These are phyloP conservation scores for Drosophila ogumai DNA, from an alignment of 1,140 invertebrate genomes.

Conservation along the genomic window DNA sequence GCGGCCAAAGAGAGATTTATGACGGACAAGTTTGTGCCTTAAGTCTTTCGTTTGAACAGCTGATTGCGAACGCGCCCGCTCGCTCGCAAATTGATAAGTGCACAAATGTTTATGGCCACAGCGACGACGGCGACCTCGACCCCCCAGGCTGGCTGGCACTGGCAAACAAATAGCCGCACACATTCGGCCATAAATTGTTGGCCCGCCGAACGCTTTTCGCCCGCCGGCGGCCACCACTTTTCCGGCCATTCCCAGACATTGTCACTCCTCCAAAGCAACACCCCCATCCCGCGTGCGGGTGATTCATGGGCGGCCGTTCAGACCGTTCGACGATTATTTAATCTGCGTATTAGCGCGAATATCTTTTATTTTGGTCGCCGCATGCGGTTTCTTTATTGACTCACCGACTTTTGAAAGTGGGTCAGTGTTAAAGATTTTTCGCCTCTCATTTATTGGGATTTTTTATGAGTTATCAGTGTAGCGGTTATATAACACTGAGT, in stretches of 20 bases:
- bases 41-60: constrained; percentile 77
- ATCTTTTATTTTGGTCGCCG: constrained; percentile 40
- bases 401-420: constrained; percentile 70
- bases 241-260: constrained; percentile 50
- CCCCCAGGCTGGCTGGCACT: constrained; percentile 57
- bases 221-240: constrained; percentile 30
- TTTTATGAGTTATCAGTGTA: constrained; percentile 75
- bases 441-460: constrained; percentile 51
- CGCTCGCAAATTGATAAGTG: constrained; percentile 71
- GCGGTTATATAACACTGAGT: constrained; percentile 70
- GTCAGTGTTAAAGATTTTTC: constrained; percentile 80
- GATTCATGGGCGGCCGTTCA: constrained; percentile 52
- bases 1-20: constrained; percentile 75
- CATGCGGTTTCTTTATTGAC: constrained; percentile 78
- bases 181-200: constrained; percentile 58
- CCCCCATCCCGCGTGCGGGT: constrained; percentile 29
- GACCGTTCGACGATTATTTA: constrained; percentile 64
- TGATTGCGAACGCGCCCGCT: constrained; percentile 59
- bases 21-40: constrained; percentile 77
- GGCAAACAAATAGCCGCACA: constrained; percentile 43
- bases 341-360: constrained; percentile 76
- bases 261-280: constrained; percentile 47
- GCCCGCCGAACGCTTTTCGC: constrained; percentile 61
- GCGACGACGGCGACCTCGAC: constrained; percentile 71
- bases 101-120: constrained; percentile 74